Conservation (phyloP, 1,140 invertebrate species). For the Pissodes strobi region DNA sequence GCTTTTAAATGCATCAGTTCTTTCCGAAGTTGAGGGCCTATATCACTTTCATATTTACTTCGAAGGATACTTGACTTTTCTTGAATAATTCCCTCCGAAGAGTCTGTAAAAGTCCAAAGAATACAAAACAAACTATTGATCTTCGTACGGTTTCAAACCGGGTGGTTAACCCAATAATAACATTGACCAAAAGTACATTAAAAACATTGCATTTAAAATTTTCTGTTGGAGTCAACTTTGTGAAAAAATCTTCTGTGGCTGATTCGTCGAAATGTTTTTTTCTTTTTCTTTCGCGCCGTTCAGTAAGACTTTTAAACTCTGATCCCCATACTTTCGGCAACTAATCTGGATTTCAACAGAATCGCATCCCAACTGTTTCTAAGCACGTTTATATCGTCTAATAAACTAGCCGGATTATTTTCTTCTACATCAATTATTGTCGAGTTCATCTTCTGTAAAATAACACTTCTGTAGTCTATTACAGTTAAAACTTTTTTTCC, state of each 20-base stretch:
- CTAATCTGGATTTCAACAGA: neutral
- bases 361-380: neutral
- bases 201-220: neutral
- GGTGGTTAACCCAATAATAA: neutral
- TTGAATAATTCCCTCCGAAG: conserved; percentile 2
- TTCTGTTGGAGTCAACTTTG: too few relatives aligned
- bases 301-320: neutral
- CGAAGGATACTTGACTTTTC: neutral
- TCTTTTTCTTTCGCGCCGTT: neutral
- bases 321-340: neutral
- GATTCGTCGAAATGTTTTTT: too few relatives aligned
- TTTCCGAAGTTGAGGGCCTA: neutral
- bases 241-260: too few relatives aligned
- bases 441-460: neutral
- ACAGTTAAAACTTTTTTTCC: conserved; percentile 1
- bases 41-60: neutral
- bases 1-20: conserved; percentile 3
- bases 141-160: too few relatives aligned
- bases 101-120: conserved; percentile 1
- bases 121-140: neutral
- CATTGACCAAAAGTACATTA: neutral
- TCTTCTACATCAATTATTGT: neutral
- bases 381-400: neutral
- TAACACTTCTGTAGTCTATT: neutral
- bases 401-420: neutral